These are phyloP conservation scores for Grallaria varia DNA, from an alignment of 2,113 vertebrate species.

Conservation along the genomic window DNA sequence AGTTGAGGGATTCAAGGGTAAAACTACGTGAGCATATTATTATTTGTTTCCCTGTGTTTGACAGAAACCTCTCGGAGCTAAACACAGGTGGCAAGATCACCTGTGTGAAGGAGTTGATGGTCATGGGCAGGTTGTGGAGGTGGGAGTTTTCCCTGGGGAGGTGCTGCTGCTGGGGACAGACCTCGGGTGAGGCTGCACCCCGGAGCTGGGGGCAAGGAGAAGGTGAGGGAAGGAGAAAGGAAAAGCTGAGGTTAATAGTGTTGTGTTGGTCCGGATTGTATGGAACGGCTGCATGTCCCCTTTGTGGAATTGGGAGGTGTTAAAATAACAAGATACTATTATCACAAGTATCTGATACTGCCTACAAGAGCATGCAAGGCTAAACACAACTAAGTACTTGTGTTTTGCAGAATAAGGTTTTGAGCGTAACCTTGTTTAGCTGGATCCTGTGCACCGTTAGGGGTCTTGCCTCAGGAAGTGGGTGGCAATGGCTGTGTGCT, in stretches of 20 bases:
- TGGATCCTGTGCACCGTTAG: rapidly evolving
- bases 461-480: rapidly evolving
- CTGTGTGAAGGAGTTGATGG: not conserved
- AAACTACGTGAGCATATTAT: rapidly evolving
- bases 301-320: not conserved
- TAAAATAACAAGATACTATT: not conserved
- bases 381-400: not conserved
- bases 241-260: not conserved
- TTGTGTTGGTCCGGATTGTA: not conserved
- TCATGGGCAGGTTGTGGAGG: not conserved
- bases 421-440: not conserved
- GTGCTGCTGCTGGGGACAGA: not conserved
- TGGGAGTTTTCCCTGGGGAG: not conserved
- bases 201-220: not conserved
- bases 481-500: not conserved
- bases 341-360: not conserved
- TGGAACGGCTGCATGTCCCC: not conserved
- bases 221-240: not conserved
- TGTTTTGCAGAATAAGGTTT: not conserved
- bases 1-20: not conserved
- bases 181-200: not conserved
- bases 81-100: not conserved
- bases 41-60: not conserved
- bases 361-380: not conserved
- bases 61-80: not conserved